Conservation (phyloP, 2,113 vertebrate genomes). For the Lophotis ruficrista region DNA sequence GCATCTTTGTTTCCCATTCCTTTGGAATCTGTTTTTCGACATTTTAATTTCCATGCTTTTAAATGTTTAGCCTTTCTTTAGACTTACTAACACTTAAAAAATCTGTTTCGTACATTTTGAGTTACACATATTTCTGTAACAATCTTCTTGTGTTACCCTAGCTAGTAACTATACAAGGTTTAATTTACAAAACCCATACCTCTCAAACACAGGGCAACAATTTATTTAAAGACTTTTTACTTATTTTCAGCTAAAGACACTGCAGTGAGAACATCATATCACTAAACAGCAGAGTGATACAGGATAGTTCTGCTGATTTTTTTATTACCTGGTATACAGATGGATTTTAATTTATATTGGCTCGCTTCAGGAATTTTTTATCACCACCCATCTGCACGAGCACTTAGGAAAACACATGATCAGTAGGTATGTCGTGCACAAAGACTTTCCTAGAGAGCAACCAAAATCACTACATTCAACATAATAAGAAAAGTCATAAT, state of each 20-base stretch:
- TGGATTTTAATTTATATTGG: not conserved
- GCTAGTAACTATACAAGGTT: not conserved
- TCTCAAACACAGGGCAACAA: not conserved
- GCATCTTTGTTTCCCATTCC: not conserved
- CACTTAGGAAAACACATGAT: not conserved
- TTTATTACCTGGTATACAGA: not conserved
- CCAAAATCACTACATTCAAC: not conserved
- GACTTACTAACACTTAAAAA: not conserved
- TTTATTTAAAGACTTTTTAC: not conserved
- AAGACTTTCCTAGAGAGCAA: not conserved
- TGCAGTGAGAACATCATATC: not conserved
- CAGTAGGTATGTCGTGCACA: rapidly evolving
- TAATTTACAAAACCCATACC: not conserved
- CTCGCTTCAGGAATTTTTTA: not conserved
- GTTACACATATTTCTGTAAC: not conserved
- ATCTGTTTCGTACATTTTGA: not conserved
- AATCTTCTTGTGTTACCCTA: not conserved
- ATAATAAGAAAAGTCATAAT: not conserved
- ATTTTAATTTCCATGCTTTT: not conserved
- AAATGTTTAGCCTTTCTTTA: not conserved
- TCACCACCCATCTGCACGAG: not conserved
- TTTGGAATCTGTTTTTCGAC: not conserved
- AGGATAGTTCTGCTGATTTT: not conserved
- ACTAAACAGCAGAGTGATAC: not conserved
- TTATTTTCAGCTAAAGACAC: not conserved